phyloP scores from a whole-genome alignment of 2,113 vertebrate genomes.

The Dasypus novemcinctus region DNA sequence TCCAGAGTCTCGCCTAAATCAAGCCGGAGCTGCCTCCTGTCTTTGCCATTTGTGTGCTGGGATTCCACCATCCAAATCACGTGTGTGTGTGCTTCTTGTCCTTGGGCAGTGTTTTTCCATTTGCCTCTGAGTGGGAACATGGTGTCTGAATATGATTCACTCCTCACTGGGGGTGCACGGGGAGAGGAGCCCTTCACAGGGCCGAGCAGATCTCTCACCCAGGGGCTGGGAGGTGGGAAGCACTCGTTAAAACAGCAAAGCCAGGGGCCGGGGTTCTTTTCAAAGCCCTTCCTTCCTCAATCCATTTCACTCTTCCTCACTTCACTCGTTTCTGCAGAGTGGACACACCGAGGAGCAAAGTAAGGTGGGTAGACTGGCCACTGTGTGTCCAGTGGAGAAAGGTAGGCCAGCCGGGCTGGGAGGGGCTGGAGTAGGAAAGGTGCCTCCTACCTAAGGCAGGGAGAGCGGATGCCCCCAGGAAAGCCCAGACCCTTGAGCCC shows the following conservation, averaged over 20 bases:
- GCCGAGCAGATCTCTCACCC: neutral
- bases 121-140: neutral
- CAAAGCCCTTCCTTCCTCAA: neutral
- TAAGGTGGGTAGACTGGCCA: neutral
- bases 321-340: neutral
- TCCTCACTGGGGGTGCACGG: rapidly evolving
- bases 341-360: rapidly evolving
- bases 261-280: neutral
- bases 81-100: neutral
- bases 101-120: neutral
- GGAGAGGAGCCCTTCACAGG: neutral
- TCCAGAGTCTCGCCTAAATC: neutral
- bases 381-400: neutral
- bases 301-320: neutral
- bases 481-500: neutral
- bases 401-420: neutral
- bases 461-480: neutral
- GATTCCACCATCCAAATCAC: neutral
- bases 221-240: neutral
- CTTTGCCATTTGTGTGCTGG: neutral
- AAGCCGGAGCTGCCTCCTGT: neutral
- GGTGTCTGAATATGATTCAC: neutral
- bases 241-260: neutral
- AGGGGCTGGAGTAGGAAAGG: neutral
- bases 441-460: neutral